Percentiles rank a stretch among this genome's conserved stretches.
Conservation (phyloP, 1,140 invertebrate genomes). For the Procambarus clarkii region DNA sequence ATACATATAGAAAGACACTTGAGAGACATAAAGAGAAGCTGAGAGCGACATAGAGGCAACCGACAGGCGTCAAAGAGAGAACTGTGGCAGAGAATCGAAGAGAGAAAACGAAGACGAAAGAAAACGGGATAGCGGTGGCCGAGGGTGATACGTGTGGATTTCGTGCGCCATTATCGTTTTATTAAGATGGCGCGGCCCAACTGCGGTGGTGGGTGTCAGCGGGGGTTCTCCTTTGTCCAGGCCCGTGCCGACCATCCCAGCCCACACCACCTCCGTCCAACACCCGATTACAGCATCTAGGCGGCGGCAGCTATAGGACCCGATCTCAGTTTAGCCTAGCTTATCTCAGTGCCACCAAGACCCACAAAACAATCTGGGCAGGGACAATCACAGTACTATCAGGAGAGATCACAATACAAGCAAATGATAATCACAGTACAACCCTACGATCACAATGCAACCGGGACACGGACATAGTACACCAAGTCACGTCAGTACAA, state of each 20-base stretch:
- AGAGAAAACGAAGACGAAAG: neutral
- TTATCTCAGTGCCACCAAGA: too few species aligned
- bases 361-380: too few species aligned
- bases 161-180: slow-evolving; percentile 1
- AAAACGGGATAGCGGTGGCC: neutral
- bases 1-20: neutral
- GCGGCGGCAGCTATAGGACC: too few species aligned
- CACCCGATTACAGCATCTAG: too few species aligned
- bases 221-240: neutral
- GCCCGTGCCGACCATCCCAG: neutral
- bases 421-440: too few species aligned
- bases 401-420: too few species aligned
- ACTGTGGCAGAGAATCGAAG: neutral
- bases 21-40: neutral
- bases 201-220: neutral
- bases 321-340: too few species aligned
- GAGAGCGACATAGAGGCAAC: neutral
- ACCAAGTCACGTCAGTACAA: too few species aligned
- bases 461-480: too few species aligned
- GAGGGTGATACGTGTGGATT: neutral
- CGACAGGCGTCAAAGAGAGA: neutral
- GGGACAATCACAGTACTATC: too few species aligned
- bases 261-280: too few species aligned
- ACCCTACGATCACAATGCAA: too few species aligned
- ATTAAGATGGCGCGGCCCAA: neutral